A percentile compares a stretch with the other conserved stretches of the same genome.
phyloP scores from a whole-genome alignment of 2,113 vertebrate genomes.

The Labrus mixtus region DNA sequence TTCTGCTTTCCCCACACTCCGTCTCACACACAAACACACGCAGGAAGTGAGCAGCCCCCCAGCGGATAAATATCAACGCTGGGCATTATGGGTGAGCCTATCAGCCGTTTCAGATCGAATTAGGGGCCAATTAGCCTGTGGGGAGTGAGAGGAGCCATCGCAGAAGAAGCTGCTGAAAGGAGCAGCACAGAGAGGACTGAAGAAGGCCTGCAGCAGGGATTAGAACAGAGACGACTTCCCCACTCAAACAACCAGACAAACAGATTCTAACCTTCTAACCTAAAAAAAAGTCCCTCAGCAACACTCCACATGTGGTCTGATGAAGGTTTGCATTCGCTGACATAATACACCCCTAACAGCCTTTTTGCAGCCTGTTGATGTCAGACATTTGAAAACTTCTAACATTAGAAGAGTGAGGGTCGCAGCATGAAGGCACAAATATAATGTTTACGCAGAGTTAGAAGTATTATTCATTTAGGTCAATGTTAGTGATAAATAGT shows the following conservation, averaged over 20 bases:
- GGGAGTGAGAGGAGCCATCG: slow-evolving; percentile 37
- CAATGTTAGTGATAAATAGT: too few species aligned
- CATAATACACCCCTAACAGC: neutral
- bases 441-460: too few species aligned
- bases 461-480: too few species aligned
- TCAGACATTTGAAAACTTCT: too few species aligned
- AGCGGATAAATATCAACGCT: slow-evolving; percentile 50
- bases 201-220: slow-evolving; percentile 15
- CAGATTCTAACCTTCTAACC: neutral
- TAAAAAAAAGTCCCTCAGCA: neutral
- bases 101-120: slow-evolving; percentile 55
- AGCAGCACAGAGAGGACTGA: slow-evolving; percentile 10
- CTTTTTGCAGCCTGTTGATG: too few species aligned
- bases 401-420: too few species aligned
- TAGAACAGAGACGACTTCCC: slow-evolving; percentile 23
- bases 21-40: slow-evolving; percentile 8
- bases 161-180: slow-evolving; percentile 20
- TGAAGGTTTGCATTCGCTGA: neutral
- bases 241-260: neutral
- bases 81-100: slow-evolving; percentile 57
- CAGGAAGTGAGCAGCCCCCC: slow-evolving; percentile 33
- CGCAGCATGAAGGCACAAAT: too few species aligned
- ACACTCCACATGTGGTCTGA: too few species aligned
- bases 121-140: slow-evolving; percentile 50
- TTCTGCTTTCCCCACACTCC: neutral